phyloP scores from a whole-genome alignment of 2,888 invertebrate species.

The Lucinisca nassula region DNA sequence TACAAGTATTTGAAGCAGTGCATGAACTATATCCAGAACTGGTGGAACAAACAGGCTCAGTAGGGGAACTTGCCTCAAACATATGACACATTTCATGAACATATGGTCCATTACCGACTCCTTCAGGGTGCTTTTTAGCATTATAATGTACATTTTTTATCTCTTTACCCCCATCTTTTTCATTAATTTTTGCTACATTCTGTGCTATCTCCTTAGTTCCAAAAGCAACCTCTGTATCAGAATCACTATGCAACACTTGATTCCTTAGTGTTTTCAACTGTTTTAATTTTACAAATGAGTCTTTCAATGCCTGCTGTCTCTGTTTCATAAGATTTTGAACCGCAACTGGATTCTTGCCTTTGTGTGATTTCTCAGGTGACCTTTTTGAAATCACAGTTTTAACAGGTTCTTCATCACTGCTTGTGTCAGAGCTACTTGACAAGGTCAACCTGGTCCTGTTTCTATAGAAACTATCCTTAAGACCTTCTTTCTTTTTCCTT shows the following conservation, averaged over 20 bases:
- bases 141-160: constrained; percentile 11
- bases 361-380: constrained; percentile 33
- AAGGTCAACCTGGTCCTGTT: constrained; percentile 48
- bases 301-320: constrained; percentile 38
- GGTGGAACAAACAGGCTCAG: not conserved
- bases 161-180: constrained; percentile 1
- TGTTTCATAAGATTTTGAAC: constrained; percentile 5
- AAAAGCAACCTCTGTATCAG: constrained; percentile 39
- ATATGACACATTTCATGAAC: constrained; percentile 26
- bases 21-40: not conserved
- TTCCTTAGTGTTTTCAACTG: constrained; percentile 74
- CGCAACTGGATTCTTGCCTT: not conserved
- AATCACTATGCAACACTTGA: constrained; percentile 74
- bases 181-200: constrained; percentile 3
- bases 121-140: not conserved
- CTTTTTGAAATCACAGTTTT: constrained; percentile 25
- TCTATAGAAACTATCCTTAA: constrained; percentile 48
- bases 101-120: constrained; percentile 4
- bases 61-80: not conserved
- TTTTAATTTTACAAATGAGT: constrained; percentile 62
- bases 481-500: constrained; percentile 75
- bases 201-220: constrained; percentile 1
- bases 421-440: constrained; percentile 51
- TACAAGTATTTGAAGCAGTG: not conserved
- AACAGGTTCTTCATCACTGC: constrained; percentile 43